Conservation (phyloP, 2,888 invertebrate species). For the Drosophila birchii region DNA sequence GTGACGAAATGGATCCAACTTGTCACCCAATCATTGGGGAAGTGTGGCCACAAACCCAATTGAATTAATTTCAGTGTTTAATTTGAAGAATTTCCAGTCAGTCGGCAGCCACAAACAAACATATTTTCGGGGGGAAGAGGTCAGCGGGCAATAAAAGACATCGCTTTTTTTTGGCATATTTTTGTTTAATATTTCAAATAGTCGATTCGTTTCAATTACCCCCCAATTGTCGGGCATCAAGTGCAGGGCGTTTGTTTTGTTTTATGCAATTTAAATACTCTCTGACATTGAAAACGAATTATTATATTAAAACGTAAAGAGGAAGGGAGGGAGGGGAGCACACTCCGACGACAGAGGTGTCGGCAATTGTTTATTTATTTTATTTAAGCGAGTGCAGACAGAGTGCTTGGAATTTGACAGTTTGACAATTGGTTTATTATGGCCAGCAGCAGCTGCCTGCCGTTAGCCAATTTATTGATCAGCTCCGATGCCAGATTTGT, state of each 20-base stretch:
- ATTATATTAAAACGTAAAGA: conserved; percentile 46
- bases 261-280: conserved; percentile 54
- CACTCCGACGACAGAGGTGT: conserved; percentile 34
- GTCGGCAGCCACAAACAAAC: conserved; percentile 64
- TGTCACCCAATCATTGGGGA: conserved; percentile 38
- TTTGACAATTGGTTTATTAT: conserved; percentile 58
- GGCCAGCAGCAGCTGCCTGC: conserved; percentile 28
- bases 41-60: conserved; percentile 72
- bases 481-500: conserved; percentile 27
- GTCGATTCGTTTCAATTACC: conserved; percentile 59
- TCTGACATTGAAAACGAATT: conserved; percentile 60
- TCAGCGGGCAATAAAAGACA: conserved; percentile 60
- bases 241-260: conserved; percentile 53
- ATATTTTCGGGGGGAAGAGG: conserved; percentile 19
- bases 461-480: conserved; percentile 53
- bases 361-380: conserved; percentile 36
- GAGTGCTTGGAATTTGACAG: conserved; percentile 66
- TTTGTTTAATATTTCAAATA: conserved; percentile 63
- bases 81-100: conserved; percentile 12
- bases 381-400: conserved; percentile 48
- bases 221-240: conserved; percentile 52
- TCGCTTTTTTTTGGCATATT: conserved; percentile 53
- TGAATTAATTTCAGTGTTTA: conserved; percentile 61
- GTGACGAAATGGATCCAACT: conserved; percentile 66
- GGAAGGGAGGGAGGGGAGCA: conserved; percentile 13